Evolutionary conservation across 2,888 invertebrate genomes (phyloP).

Genomic region (Galerucella calmariensis): DNA sequence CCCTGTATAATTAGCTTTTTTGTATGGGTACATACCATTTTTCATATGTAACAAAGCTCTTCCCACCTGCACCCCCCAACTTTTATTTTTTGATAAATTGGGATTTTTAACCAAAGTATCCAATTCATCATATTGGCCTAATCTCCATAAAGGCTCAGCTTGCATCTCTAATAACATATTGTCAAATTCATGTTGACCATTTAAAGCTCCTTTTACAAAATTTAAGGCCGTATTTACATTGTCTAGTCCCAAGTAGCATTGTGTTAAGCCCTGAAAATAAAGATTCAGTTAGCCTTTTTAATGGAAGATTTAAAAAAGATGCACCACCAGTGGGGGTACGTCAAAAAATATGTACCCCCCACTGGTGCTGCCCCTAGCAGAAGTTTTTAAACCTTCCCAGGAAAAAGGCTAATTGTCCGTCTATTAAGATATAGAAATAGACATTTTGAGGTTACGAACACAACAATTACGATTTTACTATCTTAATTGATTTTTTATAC

Average conservation of each 20-base stretch:
- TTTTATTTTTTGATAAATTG: constrained; percentile 64
- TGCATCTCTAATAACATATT: constrained; percentile 74
- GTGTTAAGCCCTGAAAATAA: constrained; percentile 78
- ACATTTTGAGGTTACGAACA: too few relatives aligned
- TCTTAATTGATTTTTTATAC: too few relatives aligned
- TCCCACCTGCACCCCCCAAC: constrained; percentile 84
- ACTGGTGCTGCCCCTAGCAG: too few relatives aligned
- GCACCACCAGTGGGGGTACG: too few relatives aligned
- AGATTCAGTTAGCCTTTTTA: neutral
- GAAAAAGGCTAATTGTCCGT: too few relatives aligned
- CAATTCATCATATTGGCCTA: constrained; percentile 85
- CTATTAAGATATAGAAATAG: too few relatives aligned
- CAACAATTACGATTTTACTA: too few relatives aligned
- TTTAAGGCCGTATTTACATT: constrained; percentile 87
- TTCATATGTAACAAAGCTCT: constrained; percentile 73
- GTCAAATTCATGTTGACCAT: constrained; percentile 70
- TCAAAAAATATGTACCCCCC: too few relatives aligned
- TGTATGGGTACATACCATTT: constrained; percentile 50
- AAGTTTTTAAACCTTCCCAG: too few relatives aligned
- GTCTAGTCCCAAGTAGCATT: constrained; percentile 87
- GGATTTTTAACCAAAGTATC: constrained; percentile 71
- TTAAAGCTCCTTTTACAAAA: constrained; percentile 76
- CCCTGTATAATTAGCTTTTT: too few relatives aligned
- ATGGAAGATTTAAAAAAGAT: too few relatives aligned
- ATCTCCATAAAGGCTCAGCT: constrained; percentile 89